Conservation (phyloP, 2,113 vertebrate genomes). For the Antechinus flavipes region DNA sequence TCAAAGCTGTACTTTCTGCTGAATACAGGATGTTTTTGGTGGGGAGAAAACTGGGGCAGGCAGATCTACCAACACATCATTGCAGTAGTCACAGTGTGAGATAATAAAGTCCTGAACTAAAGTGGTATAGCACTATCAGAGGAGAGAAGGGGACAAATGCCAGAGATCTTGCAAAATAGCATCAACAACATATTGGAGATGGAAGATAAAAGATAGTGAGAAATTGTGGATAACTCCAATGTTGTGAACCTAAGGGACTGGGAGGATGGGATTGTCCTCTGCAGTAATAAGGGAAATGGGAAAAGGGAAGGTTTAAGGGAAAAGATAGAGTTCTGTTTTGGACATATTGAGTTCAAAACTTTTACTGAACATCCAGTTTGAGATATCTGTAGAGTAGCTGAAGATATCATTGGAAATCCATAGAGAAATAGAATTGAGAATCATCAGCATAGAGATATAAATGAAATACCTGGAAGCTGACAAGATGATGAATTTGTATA, state of each 20-base stretch:
- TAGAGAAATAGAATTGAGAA: background rate
- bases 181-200: too few relatives aligned
- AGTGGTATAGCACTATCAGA: too few relatives aligned
- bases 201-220: too few relatives aligned
- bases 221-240: background rate
- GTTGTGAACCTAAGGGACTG: background rate
- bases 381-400: background rate
- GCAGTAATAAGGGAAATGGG: background rate
- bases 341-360: background rate
- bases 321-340: too few relatives aligned
- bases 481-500: background rate
- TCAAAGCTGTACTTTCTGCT: too few relatives aligned
- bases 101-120: too few relatives aligned
- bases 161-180: too few relatives aligned
- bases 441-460: background rate
- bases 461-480: background rate
- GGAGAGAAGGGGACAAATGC: too few relatives aligned
- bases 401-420: background rate
- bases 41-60: too few relatives aligned
- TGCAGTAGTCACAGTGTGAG: too few relatives aligned
- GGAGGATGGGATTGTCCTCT: background rate
- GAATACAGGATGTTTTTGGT: too few relatives aligned
- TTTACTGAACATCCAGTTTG: background rate
- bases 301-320: background rate
- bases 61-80: too few relatives aligned